Evolutionary conservation across 2,888 invertebrate species (phyloP), one percentile per base, ranked within the genome.

Genomic region (Pediacus dermestoides): DNA sequence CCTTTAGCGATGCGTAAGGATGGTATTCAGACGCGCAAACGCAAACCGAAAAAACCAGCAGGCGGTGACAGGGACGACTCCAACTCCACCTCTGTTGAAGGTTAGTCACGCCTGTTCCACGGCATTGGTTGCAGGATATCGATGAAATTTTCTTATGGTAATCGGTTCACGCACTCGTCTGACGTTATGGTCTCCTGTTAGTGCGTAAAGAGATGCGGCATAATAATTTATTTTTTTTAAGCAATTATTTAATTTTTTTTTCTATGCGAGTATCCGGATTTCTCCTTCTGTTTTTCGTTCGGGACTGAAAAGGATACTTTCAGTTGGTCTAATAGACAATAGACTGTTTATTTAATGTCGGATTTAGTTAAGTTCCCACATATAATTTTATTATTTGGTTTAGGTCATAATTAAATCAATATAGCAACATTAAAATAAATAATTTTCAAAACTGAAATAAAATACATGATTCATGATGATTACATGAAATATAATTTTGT

Each of bases 1-100:
- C 95, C 95, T 2, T 67, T 91, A 59, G 90, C 93, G 11, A 95
- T 95, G 94, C 81, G 93, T 51, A 95, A 95, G 67, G 94, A 95
- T 62, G 93, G 93, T 37, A 93, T 96, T 47, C 95, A 94, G 71
- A 95, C 95, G 25, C 76, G 96, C 51, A 96, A 96, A 69, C 80
- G 96, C 35, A 96, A 96, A 64, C 89, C 89, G 43, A 89, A 89
- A 68, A 88, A 88, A 64, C 78, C 84, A 6, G 69, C 68, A n/a
- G 80, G 75, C 28, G 60, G 67, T 27, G 60, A 67, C 11, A 46
- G 61, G 60, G 44, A 61, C 31, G 62, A 63, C 50, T 57, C 56
- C 41, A 61, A 55, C 57, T 58, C 61, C 61, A 57, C 68, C 60
- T 60, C 66, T 32, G 53, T 60, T 4, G 70, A 69, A 55, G 70